These are phyloP conservation scores for Acrobasis suavella DNA, from an alignment of 2,888 invertebrate genomes.

Conservation along the genomic window DNA sequence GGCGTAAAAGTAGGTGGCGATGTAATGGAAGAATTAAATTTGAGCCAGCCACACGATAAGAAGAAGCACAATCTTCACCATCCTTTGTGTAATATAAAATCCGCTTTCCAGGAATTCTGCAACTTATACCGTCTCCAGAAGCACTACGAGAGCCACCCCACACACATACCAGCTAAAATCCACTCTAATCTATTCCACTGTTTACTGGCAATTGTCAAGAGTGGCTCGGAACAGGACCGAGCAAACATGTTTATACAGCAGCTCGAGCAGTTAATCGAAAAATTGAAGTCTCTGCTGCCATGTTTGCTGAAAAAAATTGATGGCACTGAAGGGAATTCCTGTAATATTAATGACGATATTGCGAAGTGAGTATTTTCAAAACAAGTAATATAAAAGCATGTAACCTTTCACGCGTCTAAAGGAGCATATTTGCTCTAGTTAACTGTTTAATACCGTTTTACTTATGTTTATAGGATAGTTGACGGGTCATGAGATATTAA, in stretches of 20 bases:
- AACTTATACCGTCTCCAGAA: constrained; percentile 69
- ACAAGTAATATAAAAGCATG: not conserved
- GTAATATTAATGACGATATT: constrained; percentile 66
- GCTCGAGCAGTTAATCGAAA: constrained; percentile 62
- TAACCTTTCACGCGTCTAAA: too few relatives aligned
- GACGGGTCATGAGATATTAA: too few relatives aligned
- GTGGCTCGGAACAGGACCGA: constrained; percentile 55
- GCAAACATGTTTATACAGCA: constrained; percentile 68
- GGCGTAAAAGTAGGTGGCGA: too few relatives aligned
- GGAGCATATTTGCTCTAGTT: too few relatives aligned
- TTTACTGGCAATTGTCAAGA: constrained; percentile 62
- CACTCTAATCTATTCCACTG: constrained; percentile 73
- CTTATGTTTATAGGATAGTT: too few relatives aligned
- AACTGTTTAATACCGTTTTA: too few relatives aligned
- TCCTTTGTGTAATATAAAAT: not conserved
- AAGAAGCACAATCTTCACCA: too few relatives aligned
- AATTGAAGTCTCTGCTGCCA: constrained; percentile 61
- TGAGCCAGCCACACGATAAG: too few relatives aligned
- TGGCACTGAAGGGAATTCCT: constrained; percentile 48
- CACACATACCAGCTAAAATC: constrained; percentile 63
- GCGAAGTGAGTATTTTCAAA: constrained; percentile 53
- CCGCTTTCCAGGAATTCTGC: constrained; percentile 57
- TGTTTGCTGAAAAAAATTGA: constrained; percentile 59
- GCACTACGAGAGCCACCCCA: constrained; percentile 68
- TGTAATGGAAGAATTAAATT: too few relatives aligned